Evolutionary conservation across 2,113 vertebrate genomes (phyloP).

Genomic region (Limnothrissa miodon): DNA sequence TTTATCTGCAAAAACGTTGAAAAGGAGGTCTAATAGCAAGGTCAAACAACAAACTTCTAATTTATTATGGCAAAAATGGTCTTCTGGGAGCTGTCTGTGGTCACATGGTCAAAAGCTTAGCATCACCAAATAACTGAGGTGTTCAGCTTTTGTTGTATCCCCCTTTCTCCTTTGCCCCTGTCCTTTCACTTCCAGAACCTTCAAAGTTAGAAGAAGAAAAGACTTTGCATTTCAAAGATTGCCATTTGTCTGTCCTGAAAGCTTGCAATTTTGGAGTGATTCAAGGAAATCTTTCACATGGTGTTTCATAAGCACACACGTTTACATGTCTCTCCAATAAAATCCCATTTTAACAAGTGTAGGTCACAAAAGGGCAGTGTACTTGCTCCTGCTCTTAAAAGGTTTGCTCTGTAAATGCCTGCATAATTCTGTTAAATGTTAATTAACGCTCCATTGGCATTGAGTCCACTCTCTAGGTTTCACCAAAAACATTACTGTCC

Average conservation of each 20-base stretch:
- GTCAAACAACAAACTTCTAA: background rate
- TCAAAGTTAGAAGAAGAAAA: background rate
- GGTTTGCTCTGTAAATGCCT: background rate
- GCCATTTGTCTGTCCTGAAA: constrained; percentile 3
- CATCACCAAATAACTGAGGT: background rate
- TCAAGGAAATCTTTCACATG: background rate
- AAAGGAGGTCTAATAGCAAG: background rate
- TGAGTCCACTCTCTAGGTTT: background rate
- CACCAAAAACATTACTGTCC: background rate
- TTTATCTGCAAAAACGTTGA: background rate
- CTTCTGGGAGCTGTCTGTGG: background rate
- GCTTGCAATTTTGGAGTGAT: background rate
- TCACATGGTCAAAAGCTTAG: background rate
- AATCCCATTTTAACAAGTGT: background rate
- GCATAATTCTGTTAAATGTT: constrained; percentile 7
- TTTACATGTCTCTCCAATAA: background rate
- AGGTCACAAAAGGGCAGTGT: background rate
- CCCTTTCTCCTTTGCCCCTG: background rate
- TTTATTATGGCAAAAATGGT: background rate
- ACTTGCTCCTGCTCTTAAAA: background rate
- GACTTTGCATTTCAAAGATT: background rate
- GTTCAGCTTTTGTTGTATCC: background rate
- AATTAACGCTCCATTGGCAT: background rate
- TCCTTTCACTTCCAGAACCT: background rate
- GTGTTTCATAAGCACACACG: background rate